Percentiles rank a stretch among this genome's conserved stretches.
These are phyloP conservation scores for Drosophila tropicalis DNA, from an alignment of 1,140 invertebrate genomes.

Conservation along the genomic window DNA sequence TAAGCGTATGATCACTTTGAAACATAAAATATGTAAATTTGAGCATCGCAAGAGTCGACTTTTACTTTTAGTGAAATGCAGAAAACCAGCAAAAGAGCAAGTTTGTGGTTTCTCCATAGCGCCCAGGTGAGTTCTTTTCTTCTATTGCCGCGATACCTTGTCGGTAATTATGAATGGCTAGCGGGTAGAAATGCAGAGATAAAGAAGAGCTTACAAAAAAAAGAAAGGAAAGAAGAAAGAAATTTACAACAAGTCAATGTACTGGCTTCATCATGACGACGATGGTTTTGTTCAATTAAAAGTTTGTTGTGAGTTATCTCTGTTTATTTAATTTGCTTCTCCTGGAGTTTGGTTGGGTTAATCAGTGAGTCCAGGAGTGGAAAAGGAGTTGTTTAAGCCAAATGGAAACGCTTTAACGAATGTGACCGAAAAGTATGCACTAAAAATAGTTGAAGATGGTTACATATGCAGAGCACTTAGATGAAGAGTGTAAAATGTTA, in stretches of 20 bases:
- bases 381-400: not conserved
- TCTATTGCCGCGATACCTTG: slow-evolving; percentile 35
- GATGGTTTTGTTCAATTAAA: slow-evolving; percentile 69
- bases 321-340: slow-evolving; percentile 61
- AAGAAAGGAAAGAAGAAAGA: slow-evolving; percentile 49
- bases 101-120: not conserved
- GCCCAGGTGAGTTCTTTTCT: slow-evolving; percentile 40
- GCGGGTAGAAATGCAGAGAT: slow-evolving; percentile 33
- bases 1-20: too few species aligned
- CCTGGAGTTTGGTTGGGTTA: slow-evolving; percentile 37
- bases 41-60: not conserved
- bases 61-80: not conserved
- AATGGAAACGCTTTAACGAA: not conserved
- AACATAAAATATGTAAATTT: not conserved
- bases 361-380: slow-evolving; percentile 37
- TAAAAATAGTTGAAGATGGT: not conserved
- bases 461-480: slow-evolving; percentile 2
- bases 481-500: not conserved
- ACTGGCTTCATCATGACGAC: slow-evolving; percentile 29
- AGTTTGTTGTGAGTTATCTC: slow-evolving; percentile 64
- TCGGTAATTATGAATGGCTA: slow-evolving; percentile 78
- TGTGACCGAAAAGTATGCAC: slow-evolving; percentile 1
- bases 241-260: slow-evolving; percentile 60
- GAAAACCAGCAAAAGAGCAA: not conserved
- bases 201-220: not conserved